Conservation (phyloP, 2,113 vertebrate genomes). For the Scartelaos histophorus region DNA sequence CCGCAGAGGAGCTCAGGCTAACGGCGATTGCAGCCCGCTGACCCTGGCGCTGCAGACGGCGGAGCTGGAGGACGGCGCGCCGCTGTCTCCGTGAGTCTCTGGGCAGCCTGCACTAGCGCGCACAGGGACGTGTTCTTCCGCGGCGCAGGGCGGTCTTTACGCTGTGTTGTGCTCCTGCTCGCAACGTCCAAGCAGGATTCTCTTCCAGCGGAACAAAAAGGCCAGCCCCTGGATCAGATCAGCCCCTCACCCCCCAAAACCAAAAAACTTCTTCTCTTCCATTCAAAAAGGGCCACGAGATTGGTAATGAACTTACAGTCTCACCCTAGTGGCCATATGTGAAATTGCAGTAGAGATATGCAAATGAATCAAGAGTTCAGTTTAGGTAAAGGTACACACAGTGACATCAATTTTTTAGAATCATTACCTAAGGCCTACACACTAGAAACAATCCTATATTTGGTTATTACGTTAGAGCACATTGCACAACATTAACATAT, state of each 20-base stretch:
- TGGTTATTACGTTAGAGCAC: neutral
- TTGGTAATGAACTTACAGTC: constrained; percentile 57
- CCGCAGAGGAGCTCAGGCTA: constrained; percentile 64
- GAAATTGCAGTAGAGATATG: constrained; percentile 58
- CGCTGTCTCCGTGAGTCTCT: neutral
- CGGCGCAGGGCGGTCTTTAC: constrained; percentile 32
- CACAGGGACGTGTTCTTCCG: constrained; percentile 24
- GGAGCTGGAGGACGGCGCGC: constrained; percentile 23
- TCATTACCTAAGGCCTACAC: neutral
- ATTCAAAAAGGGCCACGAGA: constrained; percentile 49
- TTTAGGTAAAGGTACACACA: neutral
- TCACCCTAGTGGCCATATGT: constrained; percentile 56
- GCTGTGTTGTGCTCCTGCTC: constrained; percentile 68
- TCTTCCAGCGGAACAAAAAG: constrained; percentile 75
- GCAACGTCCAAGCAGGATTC: constrained; percentile 70
- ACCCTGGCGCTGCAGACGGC: constrained; percentile 41
- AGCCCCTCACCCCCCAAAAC: constrained; percentile 64
- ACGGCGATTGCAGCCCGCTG: constrained; percentile 60
- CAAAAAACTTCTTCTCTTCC: constrained; percentile 67
- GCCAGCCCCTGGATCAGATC: constrained; percentile 45
- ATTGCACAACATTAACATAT: neutral
- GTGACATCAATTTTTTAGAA: neutral
- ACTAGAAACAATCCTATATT: neutral
- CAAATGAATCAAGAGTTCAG: constrained; percentile 18
- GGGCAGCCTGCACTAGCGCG: constrained; percentile 16